Percentiles rank a stretch among this genome's conserved stretches.
These are phyloP conservation scores for Chirona hameri DNA, from an alignment of 2,888 invertebrate species.

Conservation along the genomic window DNA sequence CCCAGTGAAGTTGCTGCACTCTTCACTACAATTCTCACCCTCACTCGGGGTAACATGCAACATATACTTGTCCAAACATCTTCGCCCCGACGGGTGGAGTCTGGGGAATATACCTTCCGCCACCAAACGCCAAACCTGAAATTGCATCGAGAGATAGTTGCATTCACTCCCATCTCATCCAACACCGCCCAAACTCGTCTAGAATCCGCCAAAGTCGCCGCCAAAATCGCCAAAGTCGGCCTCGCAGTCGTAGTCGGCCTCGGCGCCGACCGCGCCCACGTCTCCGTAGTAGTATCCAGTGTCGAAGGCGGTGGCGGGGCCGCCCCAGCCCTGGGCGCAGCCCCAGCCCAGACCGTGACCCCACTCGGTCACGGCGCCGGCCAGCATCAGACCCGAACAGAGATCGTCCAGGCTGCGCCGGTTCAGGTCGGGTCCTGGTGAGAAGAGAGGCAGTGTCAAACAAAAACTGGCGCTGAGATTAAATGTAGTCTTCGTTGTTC, in stretches of 20 bases:
- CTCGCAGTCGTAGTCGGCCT: conserved; percentile 28
- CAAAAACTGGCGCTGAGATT: not conserved
- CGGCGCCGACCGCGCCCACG: conserved; percentile 30
- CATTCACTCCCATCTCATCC: too few species aligned
- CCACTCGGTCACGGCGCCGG: conserved; percentile 62
- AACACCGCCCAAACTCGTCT: not conserved
- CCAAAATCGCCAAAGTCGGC: conserved; percentile 33
- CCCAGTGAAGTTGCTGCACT: too few species aligned
- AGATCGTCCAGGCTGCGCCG: conserved; percentile 39
- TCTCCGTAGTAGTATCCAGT: conserved; percentile 22
- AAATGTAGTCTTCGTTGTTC: not conserved
- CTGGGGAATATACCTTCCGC: too few species aligned
- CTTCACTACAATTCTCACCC: too few species aligned
- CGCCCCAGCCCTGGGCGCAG: conserved; percentile 32
- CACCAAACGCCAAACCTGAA: too few species aligned
- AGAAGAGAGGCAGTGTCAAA: not conserved
- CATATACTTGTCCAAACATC: too few species aligned
- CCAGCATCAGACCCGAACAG: conserved; percentile 64
- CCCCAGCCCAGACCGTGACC: conserved; percentile 68
- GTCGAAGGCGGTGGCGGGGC: conserved; percentile 11
- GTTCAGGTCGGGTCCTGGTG: conserved; percentile 35
- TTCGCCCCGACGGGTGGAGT: too few species aligned
- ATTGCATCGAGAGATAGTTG: too few species aligned
- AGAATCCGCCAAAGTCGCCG: conserved; percentile 34
- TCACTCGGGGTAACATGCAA: too few species aligned